phyloP scores from a whole-genome alignment of 2,797 vertebrate genomes.

The Oryzias dopingdopingensis region DNA sequence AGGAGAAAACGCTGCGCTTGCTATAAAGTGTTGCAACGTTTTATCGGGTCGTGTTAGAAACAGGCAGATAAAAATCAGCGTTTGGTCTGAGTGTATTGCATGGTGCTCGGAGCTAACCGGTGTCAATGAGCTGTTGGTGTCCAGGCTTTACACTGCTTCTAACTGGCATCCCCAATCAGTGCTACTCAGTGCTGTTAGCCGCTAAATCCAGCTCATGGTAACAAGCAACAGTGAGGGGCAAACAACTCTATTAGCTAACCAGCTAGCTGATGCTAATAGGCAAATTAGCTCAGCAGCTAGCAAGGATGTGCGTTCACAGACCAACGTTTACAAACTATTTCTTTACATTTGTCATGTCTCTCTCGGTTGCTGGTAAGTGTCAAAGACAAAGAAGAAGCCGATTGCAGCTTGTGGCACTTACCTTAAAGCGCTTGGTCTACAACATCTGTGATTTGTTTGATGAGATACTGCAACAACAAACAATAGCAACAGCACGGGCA shows the following conservation, averaged over 20 bases:
- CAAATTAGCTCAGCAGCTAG: slow-evolving; percentile 70
- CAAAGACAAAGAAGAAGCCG: slow-evolving; percentile 42
- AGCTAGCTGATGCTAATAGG: slow-evolving; percentile 66
- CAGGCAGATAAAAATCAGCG: background rate
- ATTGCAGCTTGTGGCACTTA: slow-evolving; percentile 77
- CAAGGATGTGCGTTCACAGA: slow-evolving; percentile 52
- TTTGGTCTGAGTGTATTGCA: slow-evolving; percentile 7
- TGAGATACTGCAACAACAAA: slow-evolving; percentile 80
- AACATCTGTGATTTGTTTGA: slow-evolving; percentile 89
- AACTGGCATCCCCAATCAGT: slow-evolving; percentile 64
- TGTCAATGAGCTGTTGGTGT: slow-evolving; percentile 44
- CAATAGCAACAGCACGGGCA: slow-evolving; percentile 76
- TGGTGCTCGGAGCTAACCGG: slow-evolving; percentile 39
- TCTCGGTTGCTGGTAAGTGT: slow-evolving; percentile 22
- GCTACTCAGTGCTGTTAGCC: slow-evolving; percentile 66
- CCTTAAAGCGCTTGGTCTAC: slow-evolving; percentile 85
- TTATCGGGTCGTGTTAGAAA: background rate
- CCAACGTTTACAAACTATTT: slow-evolving; percentile 50
- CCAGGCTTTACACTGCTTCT: slow-evolving; percentile 60
- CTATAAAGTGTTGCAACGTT: background rate
- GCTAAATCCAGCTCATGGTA: slow-evolving; percentile 56
- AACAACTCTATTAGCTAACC: slow-evolving; percentile 61
- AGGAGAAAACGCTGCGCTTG: slow-evolving; percentile 1
- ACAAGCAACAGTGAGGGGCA: slow-evolving; percentile 59
- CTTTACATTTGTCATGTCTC: slow-evolving; percentile 30